A percentile compares a stretch with the other conserved stretches of the same genome.
These are phyloP conservation scores for Corythoichthys intestinalis DNA, from an alignment of 2,113 vertebrate species.

Conservation along the genomic window DNA sequence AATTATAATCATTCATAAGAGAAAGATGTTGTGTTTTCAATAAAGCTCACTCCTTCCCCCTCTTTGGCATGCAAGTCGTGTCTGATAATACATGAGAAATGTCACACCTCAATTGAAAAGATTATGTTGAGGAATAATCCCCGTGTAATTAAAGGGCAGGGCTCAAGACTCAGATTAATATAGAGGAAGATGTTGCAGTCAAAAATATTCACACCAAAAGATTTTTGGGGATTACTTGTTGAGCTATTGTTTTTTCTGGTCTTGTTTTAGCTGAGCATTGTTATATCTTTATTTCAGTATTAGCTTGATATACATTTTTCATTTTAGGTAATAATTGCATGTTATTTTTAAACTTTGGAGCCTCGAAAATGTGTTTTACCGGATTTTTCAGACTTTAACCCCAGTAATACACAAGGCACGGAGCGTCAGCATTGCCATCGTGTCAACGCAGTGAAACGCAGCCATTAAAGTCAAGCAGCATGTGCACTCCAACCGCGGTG, in stretches of 20 bases:
- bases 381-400: no score
- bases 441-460: no score
- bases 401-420: no score
- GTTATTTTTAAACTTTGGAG: no score
- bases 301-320: no score
- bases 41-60: background rate
- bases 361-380: no score
- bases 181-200: background rate
- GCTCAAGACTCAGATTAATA: conserved; percentile 7
- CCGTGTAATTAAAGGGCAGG: conserved; percentile 13
- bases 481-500: no score
- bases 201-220: background rate
- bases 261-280: background rate
- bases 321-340: no score
- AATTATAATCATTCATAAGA: background rate
- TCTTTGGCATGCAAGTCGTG: conserved; percentile 6
- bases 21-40: background rate
- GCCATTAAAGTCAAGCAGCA: no score
- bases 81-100: conserved; percentile 15
- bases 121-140: conserved; percentile 16
- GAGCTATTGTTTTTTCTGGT: background rate
- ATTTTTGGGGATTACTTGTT: background rate
- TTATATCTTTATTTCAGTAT: background rate
- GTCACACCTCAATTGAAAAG: conserved; percentile 4
- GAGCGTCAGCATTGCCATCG: no score